A percentile compares a stretch with the other conserved stretches of the same genome.
These are phyloP conservation scores for Heteropelma amictum DNA, from an alignment of 2,888 invertebrate species.

Conservation along the genomic window DNA sequence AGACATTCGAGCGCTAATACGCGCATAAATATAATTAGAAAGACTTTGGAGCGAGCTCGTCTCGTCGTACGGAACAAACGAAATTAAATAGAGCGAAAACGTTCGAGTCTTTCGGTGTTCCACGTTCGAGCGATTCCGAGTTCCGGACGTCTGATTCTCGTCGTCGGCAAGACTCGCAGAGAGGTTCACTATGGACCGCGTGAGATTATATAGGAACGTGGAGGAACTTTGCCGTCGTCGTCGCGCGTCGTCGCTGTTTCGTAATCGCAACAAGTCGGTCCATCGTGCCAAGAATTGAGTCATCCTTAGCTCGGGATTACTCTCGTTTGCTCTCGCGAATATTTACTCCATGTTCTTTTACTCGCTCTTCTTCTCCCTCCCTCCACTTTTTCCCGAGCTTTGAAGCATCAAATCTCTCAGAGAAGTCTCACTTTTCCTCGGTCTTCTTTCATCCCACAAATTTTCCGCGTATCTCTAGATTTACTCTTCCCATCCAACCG, in stretches of 20 bases:
- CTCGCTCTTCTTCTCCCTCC: neutral
- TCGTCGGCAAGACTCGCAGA: too few species aligned
- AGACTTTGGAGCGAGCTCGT: slow-evolving; percentile 14
- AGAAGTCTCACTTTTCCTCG: too few species aligned
- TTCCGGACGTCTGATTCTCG: slow-evolving; percentile 56
- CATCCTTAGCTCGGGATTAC: slow-evolving; percentile 60
- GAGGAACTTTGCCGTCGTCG: slow-evolving; percentile 29
- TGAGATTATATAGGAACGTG: slow-evolving; percentile 6
- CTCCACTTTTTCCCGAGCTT: neutral
- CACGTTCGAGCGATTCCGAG: slow-evolving; percentile 55
- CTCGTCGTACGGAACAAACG: slow-evolving; percentile 48
- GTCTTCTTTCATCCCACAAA: neutral
- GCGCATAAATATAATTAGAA: slow-evolving; percentile 9
- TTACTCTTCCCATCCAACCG: too few species aligned
- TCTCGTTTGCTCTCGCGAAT: slow-evolving; percentile 37
- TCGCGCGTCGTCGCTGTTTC: slow-evolving; percentile 51
- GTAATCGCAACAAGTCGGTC: slow-evolving; percentile 63
- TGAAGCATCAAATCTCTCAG: too few species aligned
- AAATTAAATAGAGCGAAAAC: slow-evolving; percentile 55
- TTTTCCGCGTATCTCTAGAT: neutral
- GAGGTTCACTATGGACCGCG: too few species aligned
- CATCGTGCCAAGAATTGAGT: slow-evolving; percentile 71
- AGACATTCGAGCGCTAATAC: neutral
- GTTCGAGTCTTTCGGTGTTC: slow-evolving; percentile 47
- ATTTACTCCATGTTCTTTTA: slow-evolving; percentile 38